phyloP scores from a whole-genome alignment of 2,888 invertebrate genomes.

The Drosophila kokeensis region DNA sequence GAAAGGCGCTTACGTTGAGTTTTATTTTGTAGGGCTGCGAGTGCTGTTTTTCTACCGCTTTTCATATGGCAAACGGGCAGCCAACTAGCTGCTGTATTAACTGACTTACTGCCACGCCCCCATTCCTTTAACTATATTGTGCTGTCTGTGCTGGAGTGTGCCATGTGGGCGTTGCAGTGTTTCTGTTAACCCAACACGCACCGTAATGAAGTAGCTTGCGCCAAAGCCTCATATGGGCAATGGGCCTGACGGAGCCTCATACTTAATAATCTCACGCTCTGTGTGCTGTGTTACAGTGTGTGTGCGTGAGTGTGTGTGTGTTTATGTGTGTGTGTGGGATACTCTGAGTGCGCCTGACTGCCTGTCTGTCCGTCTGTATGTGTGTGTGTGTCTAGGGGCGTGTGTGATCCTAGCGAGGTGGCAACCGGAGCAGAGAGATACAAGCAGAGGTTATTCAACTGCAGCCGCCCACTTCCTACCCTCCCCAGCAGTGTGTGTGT shows the following conservation, averaged over 20 bases:
- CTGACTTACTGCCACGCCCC: constrained; percentile 72
- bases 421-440: constrained; percentile 29
- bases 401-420: constrained; percentile 59
- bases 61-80: constrained; percentile 55
- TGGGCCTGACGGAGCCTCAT: constrained; percentile 74
- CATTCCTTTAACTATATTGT: constrained; percentile 37
- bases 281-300: constrained; percentile 2
- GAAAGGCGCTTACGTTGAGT: constrained; percentile 74
- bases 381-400: not conserved
- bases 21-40: constrained; percentile 67
- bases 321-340: constrained; percentile 21
- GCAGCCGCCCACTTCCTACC: constrained; percentile 38
- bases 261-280: constrained; percentile 67
- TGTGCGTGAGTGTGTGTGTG: constrained; percentile 9
- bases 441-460: constrained; percentile 74
- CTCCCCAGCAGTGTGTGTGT: constrained; percentile 8
- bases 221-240: constrained; percentile 66
- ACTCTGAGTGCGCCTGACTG: constrained; percentile 22
- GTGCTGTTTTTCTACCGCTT: constrained; percentile 51
- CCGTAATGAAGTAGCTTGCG: constrained; percentile 76
- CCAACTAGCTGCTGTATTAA: constrained; percentile 78
- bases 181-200: constrained; percentile 69
- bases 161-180: constrained; percentile 30
- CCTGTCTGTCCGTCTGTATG: constrained; percentile 11
- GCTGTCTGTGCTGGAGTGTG: constrained; percentile 13